These are phyloP conservation scores for Cyrtodaria siliqua DNA, from an alignment of 2,888 invertebrate species.

Conservation along the genomic window DNA sequence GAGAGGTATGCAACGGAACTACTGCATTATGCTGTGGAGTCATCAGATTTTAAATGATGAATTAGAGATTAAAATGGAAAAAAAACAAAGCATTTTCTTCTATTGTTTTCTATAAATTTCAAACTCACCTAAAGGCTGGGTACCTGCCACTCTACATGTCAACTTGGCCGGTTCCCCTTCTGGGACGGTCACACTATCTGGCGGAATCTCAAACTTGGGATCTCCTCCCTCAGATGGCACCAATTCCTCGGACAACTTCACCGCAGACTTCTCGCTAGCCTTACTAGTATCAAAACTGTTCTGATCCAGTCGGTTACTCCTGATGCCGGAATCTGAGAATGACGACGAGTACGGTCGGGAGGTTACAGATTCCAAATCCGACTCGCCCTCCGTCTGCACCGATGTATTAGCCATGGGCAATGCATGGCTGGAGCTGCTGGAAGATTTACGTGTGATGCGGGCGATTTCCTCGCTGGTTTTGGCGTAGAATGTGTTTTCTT, in stretches of 20 bases:
- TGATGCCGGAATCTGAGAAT: slow-evolving; percentile 58
- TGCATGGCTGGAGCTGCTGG: slow-evolving; percentile 29
- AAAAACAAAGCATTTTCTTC: too few species aligned
- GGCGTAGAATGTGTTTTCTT: slow-evolving; percentile 77
- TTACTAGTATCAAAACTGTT: slow-evolving; percentile 58
- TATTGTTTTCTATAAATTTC: neutral
- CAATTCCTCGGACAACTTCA: slow-evolving; percentile 73
- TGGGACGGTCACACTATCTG: slow-evolving; percentile 75
- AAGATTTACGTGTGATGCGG: slow-evolving; percentile 67
- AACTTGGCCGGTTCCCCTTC: slow-evolving; percentile 83
- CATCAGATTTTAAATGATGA: too few species aligned
- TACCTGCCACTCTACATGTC: slow-evolving; percentile 79
- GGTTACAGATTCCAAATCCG: slow-evolving; percentile 59
- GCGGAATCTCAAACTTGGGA: slow-evolving; percentile 81
- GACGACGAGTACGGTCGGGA: slow-evolving; percentile 54
- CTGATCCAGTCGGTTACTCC: slow-evolving; percentile 41
- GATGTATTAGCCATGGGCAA: slow-evolving; percentile 45
- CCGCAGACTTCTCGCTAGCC: slow-evolving; percentile 50
- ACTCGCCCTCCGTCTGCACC: slow-evolving; percentile 65
- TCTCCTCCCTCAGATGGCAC: slow-evolving; percentile 78
- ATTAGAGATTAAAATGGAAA: too few species aligned
- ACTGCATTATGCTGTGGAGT: too few species aligned
- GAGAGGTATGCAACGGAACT: too few species aligned
- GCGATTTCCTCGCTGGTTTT: slow-evolving; percentile 78
- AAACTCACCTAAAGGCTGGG: slow-evolving; percentile 79